These are phyloP conservation scores for Dilophus febrilis DNA, from an alignment of 2,888 invertebrate genomes.

Conservation along the genomic window DNA sequence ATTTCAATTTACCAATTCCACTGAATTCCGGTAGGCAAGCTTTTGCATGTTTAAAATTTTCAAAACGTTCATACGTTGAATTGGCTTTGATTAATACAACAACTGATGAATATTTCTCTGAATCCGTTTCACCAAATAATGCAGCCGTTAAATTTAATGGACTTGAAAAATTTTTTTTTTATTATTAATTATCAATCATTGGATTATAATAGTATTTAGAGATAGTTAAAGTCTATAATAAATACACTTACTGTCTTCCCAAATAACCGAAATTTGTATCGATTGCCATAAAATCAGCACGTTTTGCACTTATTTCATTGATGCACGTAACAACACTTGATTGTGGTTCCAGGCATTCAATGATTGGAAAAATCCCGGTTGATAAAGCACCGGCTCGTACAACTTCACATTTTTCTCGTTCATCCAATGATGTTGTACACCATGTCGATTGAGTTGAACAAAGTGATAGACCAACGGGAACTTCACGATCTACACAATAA, in stretches of 20 bases:
- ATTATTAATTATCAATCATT: too few species aligned
- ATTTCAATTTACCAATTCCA: conserved; percentile 40
- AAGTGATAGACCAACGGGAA: conserved; percentile 9
- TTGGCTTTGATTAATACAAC: conserved; percentile 36
- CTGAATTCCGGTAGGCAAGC: conserved; percentile 52
- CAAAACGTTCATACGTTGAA: conserved; percentile 32
- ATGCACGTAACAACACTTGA: conserved; percentile 36
- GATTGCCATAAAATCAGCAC: conserved; percentile 40
- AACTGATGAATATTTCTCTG: conserved; percentile 32
- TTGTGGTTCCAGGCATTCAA: conserved; percentile 34
- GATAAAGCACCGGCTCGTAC: conserved; percentile 35
- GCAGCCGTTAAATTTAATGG: conserved; percentile 37
- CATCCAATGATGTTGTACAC: conserved; percentile 39
- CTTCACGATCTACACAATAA: conserved; percentile 12
- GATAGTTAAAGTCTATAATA: too few species aligned
- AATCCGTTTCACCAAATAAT: conserved; percentile 39
- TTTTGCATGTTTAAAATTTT: conserved; percentile 35
- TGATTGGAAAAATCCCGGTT: conserved; percentile 40
- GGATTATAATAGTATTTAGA: too few species aligned
- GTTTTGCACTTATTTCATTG: conserved; percentile 31
- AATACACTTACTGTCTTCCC: conserved; percentile 42
- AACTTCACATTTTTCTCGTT: conserved; percentile 44
- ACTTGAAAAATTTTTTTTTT: conserved; percentile 26
- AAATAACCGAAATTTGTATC: conserved; percentile 46
- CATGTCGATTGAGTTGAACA: conserved; percentile 30